Evolutionary conservation across 2,113 vertebrate species (phyloP), one percentile per base, ranked within the genome.

Genomic region (Leptobrachium leishanense): DNA sequence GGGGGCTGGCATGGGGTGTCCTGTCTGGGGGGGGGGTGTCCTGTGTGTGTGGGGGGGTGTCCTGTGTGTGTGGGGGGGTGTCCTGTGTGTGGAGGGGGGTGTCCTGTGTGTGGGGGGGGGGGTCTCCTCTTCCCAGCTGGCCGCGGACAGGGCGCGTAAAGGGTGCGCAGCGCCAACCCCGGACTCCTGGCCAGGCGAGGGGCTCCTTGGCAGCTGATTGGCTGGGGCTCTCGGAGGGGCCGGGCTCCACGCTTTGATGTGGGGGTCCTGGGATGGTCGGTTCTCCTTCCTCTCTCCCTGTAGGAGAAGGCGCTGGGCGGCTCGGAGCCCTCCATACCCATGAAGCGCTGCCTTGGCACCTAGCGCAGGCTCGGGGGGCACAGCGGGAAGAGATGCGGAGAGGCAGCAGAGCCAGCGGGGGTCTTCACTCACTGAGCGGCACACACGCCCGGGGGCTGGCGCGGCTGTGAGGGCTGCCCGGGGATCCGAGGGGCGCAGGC

Each of bases 391-490:
- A 46, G 53, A 80, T 74, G 77, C 42, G 2, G 64, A 42, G 53
- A 54, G 57, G 31, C 10, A 59, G 55, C 55, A 3, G 11, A 15
- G 55, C 50, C 55, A 15, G 55, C 40, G 55, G 57, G 42, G 41
- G 41, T 13, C 9, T 7, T 72, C 2, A 72, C 44, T 39, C 13
- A 77, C 44, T 20, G n/a, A 59, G 62, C n/a, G n/a, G n/a, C 50
- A 41, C 12, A 31, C 31, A 54, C 62, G 42, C 12, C 63, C 63
- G 74, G 76, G 66, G 43, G 82, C 84, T 81, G 69, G 15, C 77
- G 84, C 70, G 82, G 84, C 82, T 85, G 87, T 86, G 84, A 46
- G 70, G 80, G 83, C 82, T 82, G 43, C 43, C 74, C 71, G 46
- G 81, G 76, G 81, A 63, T 15, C 71, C 42, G 78, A 41, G 68